Evolutionary conservation across 2,113 vertebrate genomes (phyloP).

Genomic region (Rhea americana): DNA sequence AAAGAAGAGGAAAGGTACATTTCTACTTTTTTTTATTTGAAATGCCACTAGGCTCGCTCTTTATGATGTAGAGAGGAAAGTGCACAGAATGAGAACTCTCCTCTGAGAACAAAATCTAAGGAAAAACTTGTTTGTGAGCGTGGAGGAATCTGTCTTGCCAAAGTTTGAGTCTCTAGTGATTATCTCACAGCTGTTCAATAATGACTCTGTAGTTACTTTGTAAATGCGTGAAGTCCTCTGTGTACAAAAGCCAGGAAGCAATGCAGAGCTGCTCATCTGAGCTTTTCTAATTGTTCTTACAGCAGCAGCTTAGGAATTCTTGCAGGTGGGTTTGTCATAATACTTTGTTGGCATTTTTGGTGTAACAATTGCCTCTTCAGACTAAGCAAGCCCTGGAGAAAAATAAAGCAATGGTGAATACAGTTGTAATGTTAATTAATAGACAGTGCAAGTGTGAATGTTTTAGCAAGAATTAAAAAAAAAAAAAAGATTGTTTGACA

Average conservation of each 20-base stretch:
- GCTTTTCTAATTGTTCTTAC: conserved; percentile 55
- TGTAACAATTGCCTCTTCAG: conserved; percentile 64
- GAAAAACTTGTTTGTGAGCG: not conserved
- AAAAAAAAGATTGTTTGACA: not conserved
- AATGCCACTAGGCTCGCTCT: not conserved
- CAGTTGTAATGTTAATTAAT: conserved; percentile 62
- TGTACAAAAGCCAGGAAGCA: conserved; percentile 25
- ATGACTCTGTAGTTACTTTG: not conserved
- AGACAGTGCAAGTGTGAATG: conserved; percentile 3
- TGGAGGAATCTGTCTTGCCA: not conserved
- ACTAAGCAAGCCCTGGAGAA: conserved; percentile 64
- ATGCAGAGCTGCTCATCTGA: conserved; percentile 30
- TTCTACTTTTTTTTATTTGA: not conserved
- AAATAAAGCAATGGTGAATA: conserved; percentile 32
- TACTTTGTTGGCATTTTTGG: conserved; percentile 54
- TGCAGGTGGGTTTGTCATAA: conserved; percentile 63
- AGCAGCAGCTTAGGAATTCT: conserved; percentile 52
- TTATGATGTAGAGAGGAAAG: not conserved
- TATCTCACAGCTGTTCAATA: conserved; percentile 46
- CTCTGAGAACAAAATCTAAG: not conserved
- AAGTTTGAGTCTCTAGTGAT: conserved; percentile 18
- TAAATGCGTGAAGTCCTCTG: not conserved
- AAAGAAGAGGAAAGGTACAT: not conserved
- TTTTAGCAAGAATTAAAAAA: not conserved
- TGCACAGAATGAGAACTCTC: not conserved